A percentile compares a stretch with the other conserved stretches of the same genome.
phyloP scores from a whole-genome alignment of 1,140 invertebrate species.

The Drosophila ananassae region DNA sequence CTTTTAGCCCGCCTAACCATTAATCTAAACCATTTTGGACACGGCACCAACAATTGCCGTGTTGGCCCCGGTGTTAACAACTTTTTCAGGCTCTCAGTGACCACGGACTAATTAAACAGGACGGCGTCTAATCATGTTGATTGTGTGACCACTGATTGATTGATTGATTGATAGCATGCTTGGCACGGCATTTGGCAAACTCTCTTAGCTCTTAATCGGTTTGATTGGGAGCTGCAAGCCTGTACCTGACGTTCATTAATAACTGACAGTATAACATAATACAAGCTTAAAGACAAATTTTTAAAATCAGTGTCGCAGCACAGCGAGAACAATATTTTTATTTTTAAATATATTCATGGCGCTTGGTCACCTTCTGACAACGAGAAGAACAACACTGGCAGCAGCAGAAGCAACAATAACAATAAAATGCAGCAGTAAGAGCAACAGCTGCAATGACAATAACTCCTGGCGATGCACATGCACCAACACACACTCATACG shows the following conservation, averaged over 20 bases:
- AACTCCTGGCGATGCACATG: constrained; percentile 63
- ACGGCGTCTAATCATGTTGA: constrained; percentile 69
- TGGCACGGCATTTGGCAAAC: constrained; percentile 12
- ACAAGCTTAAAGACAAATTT: too few species aligned
- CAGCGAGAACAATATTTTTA: constrained; percentile 50
- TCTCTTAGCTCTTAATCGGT: neutral
- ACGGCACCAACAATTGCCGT: constrained; percentile 49
- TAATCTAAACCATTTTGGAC: constrained; percentile 52
- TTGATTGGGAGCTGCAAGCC: neutral
- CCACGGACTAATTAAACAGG: constrained; percentile 62
- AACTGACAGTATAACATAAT: too few species aligned
- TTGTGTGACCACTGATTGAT: constrained; percentile 71
- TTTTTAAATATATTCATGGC: constrained; percentile 73
- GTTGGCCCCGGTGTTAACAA: constrained; percentile 44
- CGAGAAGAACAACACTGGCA: constrained; percentile 53
- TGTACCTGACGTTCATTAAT: neutral
- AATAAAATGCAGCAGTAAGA: constrained; percentile 57
- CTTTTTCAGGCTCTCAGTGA: constrained; percentile 43
- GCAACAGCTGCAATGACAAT: constrained; percentile 76
- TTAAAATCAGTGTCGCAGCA: neutral
- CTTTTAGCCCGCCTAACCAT: constrained; percentile 24
- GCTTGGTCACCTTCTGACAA: constrained; percentile 61
- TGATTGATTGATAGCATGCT: constrained; percentile 60
- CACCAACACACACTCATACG: constrained; percentile 7
- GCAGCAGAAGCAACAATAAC: constrained; percentile 60